phyloP scores from a whole-genome alignment of 2,797 vertebrate genomes.

The Spondyliosoma cantharus region DNA sequence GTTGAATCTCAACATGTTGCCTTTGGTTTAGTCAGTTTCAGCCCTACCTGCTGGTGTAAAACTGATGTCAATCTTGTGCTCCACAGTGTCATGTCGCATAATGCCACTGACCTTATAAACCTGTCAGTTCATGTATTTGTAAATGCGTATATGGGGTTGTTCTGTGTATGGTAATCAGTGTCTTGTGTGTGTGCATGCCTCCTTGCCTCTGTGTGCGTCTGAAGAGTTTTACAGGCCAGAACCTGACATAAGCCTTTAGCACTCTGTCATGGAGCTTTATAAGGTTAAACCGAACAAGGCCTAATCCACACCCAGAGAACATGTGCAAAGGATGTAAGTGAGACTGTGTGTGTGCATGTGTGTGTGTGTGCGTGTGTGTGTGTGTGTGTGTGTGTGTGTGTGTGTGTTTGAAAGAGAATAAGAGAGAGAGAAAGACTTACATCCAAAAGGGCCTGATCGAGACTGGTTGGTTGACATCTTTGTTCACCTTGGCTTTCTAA shows the following conservation, averaged over 20 bases:
- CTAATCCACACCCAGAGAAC: slow-evolving; percentile 62
- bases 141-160: not conserved
- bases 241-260: slow-evolving; percentile 63
- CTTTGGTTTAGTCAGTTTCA: not conserved
- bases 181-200: slow-evolving; percentile 33
- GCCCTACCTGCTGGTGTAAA: slow-evolving; percentile 1
- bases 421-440: not conserved
- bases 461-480: slow-evolving; percentile 30
- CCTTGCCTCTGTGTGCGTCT: slow-evolving; percentile 2
- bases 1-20: not conserved
- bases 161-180: slow-evolving; percentile 44
- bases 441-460: slow-evolving; percentile 15
- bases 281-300: slow-evolving; percentile 74
- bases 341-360: not conserved
- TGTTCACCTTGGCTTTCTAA: slow-evolving; percentile 11
- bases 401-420: slow-evolving; percentile 3
- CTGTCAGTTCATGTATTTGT: slow-evolving; percentile 3
- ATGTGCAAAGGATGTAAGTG: slow-evolving; percentile 25
- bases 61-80: slow-evolving; percentile 46
- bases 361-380: slow-evolving; percentile 10
- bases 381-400: slow-evolving; percentile 5
- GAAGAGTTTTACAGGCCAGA: slow-evolving; percentile 55
- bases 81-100: slow-evolving; percentile 46
- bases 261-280: slow-evolving; percentile 73
- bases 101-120: slow-evolving; percentile 15